A percentile compares a stretch with the other conserved stretches of the same genome.
Conservation (phyloP, 1,140 invertebrate genomes). For the Euglossa dilemma region DNA sequence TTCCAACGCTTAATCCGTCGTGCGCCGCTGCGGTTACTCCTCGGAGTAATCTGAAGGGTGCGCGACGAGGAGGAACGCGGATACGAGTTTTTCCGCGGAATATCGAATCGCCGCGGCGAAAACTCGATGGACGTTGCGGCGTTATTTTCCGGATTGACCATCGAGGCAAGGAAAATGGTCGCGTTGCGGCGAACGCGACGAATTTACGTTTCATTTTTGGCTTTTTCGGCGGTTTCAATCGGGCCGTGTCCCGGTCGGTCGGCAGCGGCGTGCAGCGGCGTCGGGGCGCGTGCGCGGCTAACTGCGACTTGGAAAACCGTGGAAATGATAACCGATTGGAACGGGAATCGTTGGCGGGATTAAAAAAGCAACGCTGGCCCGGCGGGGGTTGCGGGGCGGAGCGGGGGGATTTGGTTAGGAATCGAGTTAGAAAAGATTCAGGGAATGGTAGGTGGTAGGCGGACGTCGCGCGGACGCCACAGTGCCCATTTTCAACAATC, state of each 20-base stretch:
- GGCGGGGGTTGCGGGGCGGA: too few species aligned
- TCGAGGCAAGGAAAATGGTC: conserved; percentile 11
- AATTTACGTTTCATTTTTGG: conserved; percentile 26
- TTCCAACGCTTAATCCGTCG: conserved; percentile 65
- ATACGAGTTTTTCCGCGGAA: too few species aligned
- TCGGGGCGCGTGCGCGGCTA: background rate
- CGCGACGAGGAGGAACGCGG: background rate
- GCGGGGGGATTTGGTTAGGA: background rate
- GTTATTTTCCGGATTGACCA: conserved; percentile 4
- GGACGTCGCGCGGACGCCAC: background rate
- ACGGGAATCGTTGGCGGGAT: background rate
- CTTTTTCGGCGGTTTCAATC: conserved; percentile 22
- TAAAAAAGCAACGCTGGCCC: background rate
- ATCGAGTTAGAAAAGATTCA: conserved; percentile 24
- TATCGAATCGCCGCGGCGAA: background rate
- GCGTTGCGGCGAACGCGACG: conserved; percentile 14
- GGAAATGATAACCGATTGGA: background rate
- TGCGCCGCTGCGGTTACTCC: conserved; percentile 22
- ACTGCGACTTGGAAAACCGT: background rate
- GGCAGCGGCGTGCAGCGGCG: background rate
- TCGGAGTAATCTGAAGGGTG: background rate
- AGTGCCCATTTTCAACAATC: conserved; percentile 2
- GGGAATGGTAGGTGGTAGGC: background rate
- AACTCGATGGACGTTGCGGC: background rate
- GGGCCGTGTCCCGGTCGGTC: background rate